phyloP scores from a whole-genome alignment of 2,113 vertebrate genomes.

The Cochlearius cochlearius region DNA sequence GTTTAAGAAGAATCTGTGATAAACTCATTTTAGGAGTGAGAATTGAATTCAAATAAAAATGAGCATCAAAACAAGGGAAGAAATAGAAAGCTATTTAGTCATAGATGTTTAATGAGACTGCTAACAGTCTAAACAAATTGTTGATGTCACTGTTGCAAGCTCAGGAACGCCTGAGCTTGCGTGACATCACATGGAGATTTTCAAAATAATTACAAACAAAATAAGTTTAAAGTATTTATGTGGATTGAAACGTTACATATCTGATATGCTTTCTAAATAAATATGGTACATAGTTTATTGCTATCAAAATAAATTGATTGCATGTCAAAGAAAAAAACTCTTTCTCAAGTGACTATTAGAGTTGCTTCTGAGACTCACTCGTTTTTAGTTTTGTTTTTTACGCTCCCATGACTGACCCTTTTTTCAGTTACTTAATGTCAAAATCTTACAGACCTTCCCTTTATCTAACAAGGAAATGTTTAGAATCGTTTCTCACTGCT shows the following conservation, averaged over 20 bases:
- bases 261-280: neutral
- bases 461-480: neutral
- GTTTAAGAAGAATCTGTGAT: neutral
- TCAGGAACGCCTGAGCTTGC: neutral
- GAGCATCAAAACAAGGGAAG: neutral
- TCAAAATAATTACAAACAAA: neutral
- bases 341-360: neutral
- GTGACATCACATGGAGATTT: neutral
- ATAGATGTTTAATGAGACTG: neutral
- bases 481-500: neutral
- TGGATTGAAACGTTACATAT: neutral
- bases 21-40: neutral
- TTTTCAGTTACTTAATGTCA: neutral
- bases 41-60: constrained; percentile 21
- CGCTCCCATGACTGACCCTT: neutral
- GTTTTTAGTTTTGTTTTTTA: neutral
- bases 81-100: neutral
- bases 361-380: neutral
- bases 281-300: neutral
- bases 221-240: neutral
- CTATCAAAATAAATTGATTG: neutral
- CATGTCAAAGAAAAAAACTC: neutral
- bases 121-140: neutral
- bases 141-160: neutral
- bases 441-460: neutral